Percentiles rank a stretch among this genome's conserved stretches.
These are phyloP conservation scores for Zaprionus tsacasi DNA, from an alignment of 1,140 invertebrate genomes.

Conservation along the genomic window DNA sequence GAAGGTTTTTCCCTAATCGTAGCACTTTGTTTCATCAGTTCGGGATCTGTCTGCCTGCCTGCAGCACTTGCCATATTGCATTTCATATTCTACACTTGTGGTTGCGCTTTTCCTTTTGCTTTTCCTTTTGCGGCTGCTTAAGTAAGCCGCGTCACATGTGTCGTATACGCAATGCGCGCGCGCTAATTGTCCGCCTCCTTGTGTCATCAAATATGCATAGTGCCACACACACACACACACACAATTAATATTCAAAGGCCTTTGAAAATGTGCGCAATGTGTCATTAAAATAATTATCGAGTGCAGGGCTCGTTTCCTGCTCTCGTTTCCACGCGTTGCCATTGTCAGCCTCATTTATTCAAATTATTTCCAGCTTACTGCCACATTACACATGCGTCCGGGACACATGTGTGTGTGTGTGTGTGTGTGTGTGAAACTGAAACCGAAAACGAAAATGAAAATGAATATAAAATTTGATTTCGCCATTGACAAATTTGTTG, in stretches of 20 bases:
- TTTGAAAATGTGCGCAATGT: conserved; percentile 25
- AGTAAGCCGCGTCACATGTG: conserved; percentile 11
- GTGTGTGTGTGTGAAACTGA: conserved; percentile 16
- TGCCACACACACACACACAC: conserved; percentile 31
- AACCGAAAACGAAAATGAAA: conserved; percentile 32
- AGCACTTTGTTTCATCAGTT: not conserved
- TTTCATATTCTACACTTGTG: conserved; percentile 10
- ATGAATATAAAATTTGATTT: conserved; percentile 31
- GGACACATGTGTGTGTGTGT: not conserved
- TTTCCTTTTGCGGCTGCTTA: not conserved
- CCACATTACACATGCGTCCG: conserved; percentile 50
- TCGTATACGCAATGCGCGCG: conserved; percentile 34
- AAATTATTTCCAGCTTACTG: conserved; percentile 61
- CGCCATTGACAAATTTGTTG: conserved; percentile 42
- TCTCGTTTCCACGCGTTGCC: not conserved
- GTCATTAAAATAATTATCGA: conserved; percentile 65
- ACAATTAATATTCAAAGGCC: conserved; percentile 54
- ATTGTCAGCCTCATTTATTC: conserved; percentile 53
- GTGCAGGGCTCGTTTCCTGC: conserved; percentile 1
- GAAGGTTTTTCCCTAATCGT: not conserved
- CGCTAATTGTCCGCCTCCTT: conserved; percentile 15
- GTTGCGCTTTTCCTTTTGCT: not conserved
- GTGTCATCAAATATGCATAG: conserved; percentile 45
- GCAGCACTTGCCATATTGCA: not conserved
- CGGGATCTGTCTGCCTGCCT: not conserved